Evolutionary conservation across 2,888 invertebrate species (phyloP).

Genomic region (Melolontha melolontha): DNA sequence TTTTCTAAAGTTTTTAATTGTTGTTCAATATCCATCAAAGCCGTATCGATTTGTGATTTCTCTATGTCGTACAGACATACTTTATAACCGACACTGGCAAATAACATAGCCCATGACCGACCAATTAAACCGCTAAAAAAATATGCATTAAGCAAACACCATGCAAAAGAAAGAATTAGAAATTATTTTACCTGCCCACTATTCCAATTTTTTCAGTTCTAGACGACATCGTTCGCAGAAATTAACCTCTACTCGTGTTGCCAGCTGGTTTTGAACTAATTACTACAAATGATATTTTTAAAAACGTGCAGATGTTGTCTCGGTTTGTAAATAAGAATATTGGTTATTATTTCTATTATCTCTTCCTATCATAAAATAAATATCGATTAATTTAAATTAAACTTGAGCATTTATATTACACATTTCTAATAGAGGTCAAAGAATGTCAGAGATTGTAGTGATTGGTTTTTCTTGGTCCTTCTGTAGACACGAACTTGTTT

Average conservation of each 20-base stretch:
- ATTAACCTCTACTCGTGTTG: conserved; percentile 4
- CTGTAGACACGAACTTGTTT: background rate
- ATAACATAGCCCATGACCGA: conserved; percentile 97
- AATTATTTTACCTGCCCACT: conserved; percentile 75
- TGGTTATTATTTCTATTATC: conserved; percentile 1
- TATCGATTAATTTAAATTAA: conserved; percentile 6
- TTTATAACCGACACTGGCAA: conserved; percentile 91
- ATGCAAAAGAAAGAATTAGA: background rate
- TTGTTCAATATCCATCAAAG: conserved; percentile 78
- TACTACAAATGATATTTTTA: background rate
- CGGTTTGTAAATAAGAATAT: background rate
- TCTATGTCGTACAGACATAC: conserved; percentile 89
- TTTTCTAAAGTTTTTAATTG: conserved; percentile 80
- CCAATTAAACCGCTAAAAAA: conserved; percentile 92
- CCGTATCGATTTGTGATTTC: conserved; percentile 78
- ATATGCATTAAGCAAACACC: conserved; percentile 16
- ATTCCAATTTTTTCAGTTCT: conserved; percentile 80
- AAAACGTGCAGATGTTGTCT: no score
- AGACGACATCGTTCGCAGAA: conserved; percentile 45
- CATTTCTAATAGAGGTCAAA: conserved; percentile 20
- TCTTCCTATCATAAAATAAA: conserved; percentile 11
- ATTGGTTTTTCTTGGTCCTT: background rate
- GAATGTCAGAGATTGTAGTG: conserved; percentile 1
- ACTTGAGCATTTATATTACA: background rate
- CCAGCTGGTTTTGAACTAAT: conserved; percentile 4